Evolutionary conservation across 1,140 invertebrate species (phyloP), one percentile per base, ranked within the genome.

Genomic region (Goniozus legneri): DNA sequence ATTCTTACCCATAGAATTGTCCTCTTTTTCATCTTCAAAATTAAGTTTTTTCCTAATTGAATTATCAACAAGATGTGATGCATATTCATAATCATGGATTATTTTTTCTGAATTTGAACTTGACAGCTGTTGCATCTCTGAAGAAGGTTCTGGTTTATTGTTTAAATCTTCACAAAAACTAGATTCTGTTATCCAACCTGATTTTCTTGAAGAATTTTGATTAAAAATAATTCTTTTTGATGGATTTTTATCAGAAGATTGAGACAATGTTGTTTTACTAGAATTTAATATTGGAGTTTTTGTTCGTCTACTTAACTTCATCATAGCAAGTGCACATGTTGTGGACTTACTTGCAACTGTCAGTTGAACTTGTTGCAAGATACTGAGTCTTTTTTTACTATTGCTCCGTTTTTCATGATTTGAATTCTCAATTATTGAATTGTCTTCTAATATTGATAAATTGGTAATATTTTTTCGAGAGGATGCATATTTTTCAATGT

Each of bases 241-340:
- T 27, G 10, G 4, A 27, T 10, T 27, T 27, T 27, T 27, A 10
- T 10, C 24, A 27, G 24, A 10, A 4, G 24, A 6, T 27, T 27
- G 24, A 27, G 4, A 27, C 10, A 10, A 6, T 27, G 24, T 4
- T 6, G 24, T 10, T 6, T 4, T 27, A 27, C 10, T 10, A 6
- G 24, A 6, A 6, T 27, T 4, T 27, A 27, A 4, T 27, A 10
- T 27, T 27, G 24, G 10, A 27, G 24, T 6, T 6, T 27, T 27
- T 6, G 4, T 6, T 4, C 10, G 4, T 27, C 10, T 27, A 41
- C 62, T 71, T 12, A 71, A 34, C 42, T 65, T 70, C 52, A 72
- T 71, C 22, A 61, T 18, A 1, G 62, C 39, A 1, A 66, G 47
- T 21, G 70, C 62, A 54, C 62, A 71, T 2, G 16, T 41, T 2